Evolutionary conservation across 2,888 invertebrate genomes (phyloP), one percentile per base, ranked within the genome.

Genomic region (Bombyx huttoni): DNA sequence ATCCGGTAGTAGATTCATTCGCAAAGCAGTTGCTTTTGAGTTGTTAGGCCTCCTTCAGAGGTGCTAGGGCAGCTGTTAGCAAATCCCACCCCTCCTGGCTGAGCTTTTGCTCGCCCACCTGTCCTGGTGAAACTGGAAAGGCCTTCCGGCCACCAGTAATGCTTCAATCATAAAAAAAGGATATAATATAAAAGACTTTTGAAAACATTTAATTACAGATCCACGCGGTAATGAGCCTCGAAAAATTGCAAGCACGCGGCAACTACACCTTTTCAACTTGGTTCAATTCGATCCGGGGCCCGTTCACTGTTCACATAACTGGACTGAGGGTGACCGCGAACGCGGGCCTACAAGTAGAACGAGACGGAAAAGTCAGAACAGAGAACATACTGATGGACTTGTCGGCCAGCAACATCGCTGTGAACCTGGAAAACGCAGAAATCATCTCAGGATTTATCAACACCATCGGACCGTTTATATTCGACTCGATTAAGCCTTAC

Each of bases 401-500:
- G 40, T 91, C 90, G 0, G 96, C 96, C 63, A 89, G 89, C 49
- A 92, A 91, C 49, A 94, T 96, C 64, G 88, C 91, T 8, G 92
- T 96, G 82, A 92, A 96, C 67, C 96, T 97, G 66, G 91, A 95
- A 75, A 95, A 95, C 69, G 89, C 96, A 0, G 94, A 96, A 7
- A 91, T 95, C 60, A 86, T 96, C 55, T 93, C 94, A 73, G 91
- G 94, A 0, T 89, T 96, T 49, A 91, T 97, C 48, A 97, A 96
- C 75, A 93, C 94, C 0, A 91, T 96, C 0, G 96, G 96, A 0
- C 91, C 91, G 12, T 91, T 95, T 57, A 90, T 97, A 9, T 96
- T 97, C 64, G 95, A 96, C 71, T 93, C 94, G 9, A 94, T 97
- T 65, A 96, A 97, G 70, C 96, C 96, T 0, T 93, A 93, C 60